Conservation (phyloP, 2,797 vertebrate species). For the Phalloptychus januarius region DNA sequence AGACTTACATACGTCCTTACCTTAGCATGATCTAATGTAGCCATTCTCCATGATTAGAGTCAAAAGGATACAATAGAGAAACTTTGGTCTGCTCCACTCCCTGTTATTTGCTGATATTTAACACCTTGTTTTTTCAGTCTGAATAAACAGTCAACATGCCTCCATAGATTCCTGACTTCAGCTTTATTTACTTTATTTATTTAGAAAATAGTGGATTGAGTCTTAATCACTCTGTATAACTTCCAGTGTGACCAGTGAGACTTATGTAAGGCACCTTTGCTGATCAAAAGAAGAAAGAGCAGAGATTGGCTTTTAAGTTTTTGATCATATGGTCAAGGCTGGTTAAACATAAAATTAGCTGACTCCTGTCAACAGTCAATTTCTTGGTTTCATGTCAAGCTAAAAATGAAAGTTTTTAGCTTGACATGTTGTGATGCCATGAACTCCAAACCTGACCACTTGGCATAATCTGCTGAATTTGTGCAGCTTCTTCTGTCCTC, state of each 20-base stretch:
- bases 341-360: not conserved
- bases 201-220: not conserved
- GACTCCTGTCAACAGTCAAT: not conserved
- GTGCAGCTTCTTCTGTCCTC: not conserved
- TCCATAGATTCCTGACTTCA: not conserved
- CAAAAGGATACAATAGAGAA: not conserved
- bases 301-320: not conserved
- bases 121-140: not conserved
- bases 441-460: not conserved
- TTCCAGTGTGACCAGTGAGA: not conserved
- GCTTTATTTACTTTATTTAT: not conserved
- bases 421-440: not conserved
- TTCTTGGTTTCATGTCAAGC: not conserved
- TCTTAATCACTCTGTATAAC: not conserved
- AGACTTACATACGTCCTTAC: not conserved
- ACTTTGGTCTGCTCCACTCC: not conserved
- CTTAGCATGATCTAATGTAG: not conserved
- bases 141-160: not conserved
- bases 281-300: not conserved
- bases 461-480: not conserved
- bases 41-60: not conserved
- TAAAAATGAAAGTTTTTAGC: not conserved
- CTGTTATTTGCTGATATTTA: not conserved
- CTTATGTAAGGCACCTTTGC: not conserved
- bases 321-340: too few species aligned